Percentiles rank a stretch among this genome's conserved stretches.
Conservation (phyloP, 2,113 vertebrate species). For the Pteronura brasiliensis region DNA sequence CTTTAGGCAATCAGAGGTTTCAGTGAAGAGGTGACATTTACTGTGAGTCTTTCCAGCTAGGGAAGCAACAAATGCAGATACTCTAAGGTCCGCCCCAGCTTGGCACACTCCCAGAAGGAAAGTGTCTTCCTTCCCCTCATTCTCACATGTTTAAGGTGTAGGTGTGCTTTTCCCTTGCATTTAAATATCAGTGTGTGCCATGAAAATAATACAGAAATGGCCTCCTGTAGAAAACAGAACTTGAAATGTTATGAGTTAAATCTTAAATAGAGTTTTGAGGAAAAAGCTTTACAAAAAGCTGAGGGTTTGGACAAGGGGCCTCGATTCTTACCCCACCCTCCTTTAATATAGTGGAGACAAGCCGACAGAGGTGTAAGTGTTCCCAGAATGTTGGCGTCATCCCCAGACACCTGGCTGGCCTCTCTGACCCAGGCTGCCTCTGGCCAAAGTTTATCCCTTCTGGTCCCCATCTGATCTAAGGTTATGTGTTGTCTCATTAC, state of each 20-base stretch:
- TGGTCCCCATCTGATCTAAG: not conserved
- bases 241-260: not conserved
- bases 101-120: not conserved
- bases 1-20: not conserved
- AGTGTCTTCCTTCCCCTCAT: not conserved
- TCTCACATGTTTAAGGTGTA: not conserved
- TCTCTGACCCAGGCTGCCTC: not conserved
- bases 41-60: not conserved
- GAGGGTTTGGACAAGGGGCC: not conserved
- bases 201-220: not conserved
- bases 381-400: not conserved
- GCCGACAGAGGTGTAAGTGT: not conserved
- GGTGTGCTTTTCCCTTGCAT: not conserved
- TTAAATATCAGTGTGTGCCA: not conserved
- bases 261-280: not conserved
- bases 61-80: not conserved
- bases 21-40: not conserved
- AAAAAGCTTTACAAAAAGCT: not conserved
- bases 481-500: not conserved
- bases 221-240: not conserved
- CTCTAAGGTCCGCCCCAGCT: too few species aligned
- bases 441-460: not conserved
- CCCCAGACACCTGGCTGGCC: not conserved
- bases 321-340: not conserved
- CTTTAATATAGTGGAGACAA: not conserved